Evolutionary conservation across 2,797 vertebrate species (phyloP).

Genomic region (Ctenosaura bakeri): DNA sequence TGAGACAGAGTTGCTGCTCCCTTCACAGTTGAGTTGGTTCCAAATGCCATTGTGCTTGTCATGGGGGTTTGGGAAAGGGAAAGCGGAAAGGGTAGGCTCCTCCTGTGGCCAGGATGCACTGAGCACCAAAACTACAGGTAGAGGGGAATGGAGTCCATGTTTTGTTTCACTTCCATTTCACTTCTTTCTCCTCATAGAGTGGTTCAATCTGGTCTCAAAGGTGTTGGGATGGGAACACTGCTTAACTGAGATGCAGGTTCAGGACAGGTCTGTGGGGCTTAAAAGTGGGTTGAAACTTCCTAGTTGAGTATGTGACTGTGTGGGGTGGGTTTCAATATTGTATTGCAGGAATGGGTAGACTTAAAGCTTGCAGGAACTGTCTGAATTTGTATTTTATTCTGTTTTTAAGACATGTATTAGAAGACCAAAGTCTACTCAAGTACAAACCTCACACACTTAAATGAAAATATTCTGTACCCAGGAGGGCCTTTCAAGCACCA

Average conservation of each 20-base stretch:
- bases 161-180: neutral
- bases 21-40: too few relatives aligned
- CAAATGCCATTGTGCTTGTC: too few relatives aligned
- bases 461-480: neutral
- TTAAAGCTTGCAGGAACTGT: too few relatives aligned
- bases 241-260: too few relatives aligned
- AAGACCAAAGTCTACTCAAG: neutral
- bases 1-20: too few relatives aligned
- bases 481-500: neutral
- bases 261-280: too few relatives aligned
- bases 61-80: neutral
- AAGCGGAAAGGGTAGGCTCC: neutral
- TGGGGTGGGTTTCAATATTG: neutral
- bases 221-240: conserved; percentile 13
- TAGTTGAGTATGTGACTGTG: too few relatives aligned
- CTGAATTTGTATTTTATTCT: too few relatives aligned
- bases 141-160: neutral
- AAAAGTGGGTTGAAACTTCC: too few relatives aligned
- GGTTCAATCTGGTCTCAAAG: neutral
- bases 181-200: neutral
- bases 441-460: neutral
- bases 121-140: conserved; percentile 64
- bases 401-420: neutral
- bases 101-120: conserved; percentile 45
- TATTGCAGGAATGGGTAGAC: neutral